These are phyloP conservation scores for Natator depressus DNA, from an alignment of 2,113 vertebrate species.

Conservation along the genomic window DNA sequence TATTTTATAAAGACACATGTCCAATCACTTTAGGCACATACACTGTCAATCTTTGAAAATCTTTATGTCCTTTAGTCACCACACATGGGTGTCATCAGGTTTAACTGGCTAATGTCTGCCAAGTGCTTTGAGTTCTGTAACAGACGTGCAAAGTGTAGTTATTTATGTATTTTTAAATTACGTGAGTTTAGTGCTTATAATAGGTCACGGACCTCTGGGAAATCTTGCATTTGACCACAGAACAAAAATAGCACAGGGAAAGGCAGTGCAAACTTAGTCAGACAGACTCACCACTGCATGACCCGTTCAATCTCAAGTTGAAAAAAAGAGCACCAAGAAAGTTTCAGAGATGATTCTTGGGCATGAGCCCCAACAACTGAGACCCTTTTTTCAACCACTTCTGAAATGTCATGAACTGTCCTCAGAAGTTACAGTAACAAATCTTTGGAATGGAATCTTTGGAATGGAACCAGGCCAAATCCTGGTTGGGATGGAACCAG, in stretches of 20 bases:
- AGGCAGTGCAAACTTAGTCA: not conserved
- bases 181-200: not conserved
- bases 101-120: not conserved
- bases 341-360: not conserved
- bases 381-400: not conserved
- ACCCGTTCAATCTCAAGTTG: accelerated
- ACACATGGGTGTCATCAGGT: not conserved
- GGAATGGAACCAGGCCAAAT: not conserved
- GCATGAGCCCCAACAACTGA: not conserved
- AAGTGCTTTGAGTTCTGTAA: not conserved
- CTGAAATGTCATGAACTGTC: not conserved
- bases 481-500: no score
- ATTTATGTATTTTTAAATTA: not conserved
- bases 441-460: not conserved
- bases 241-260: not conserved
- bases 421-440: not conserved
- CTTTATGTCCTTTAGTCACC: not conserved
- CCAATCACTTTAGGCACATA: not conserved
- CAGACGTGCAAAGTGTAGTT: no score
- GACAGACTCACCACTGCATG: not conserved
- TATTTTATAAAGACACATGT: not conserved
- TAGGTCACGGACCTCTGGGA: not conserved
- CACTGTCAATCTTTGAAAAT: not conserved
- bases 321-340: not conserved
- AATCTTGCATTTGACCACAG: not conserved